Evolutionary conservation across 2,113 vertebrate genomes (phyloP).

Genomic region (Nycticebus coucang): DNA sequence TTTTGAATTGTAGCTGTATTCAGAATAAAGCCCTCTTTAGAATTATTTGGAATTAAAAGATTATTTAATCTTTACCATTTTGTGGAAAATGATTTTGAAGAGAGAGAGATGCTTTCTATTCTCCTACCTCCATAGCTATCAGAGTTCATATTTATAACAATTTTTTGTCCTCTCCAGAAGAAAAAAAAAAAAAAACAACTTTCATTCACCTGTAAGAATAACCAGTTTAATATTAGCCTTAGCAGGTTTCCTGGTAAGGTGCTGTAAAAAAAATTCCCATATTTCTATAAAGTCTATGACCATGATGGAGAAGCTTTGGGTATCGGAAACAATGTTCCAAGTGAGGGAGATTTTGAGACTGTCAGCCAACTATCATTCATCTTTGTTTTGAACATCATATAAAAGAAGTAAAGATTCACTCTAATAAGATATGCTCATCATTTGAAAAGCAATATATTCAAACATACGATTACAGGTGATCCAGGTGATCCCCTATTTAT

Average conservation of each 20-base stretch:
- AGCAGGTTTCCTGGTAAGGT: not conserved
- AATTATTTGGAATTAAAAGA: slow-evolving; percentile 51
- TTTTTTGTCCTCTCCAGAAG: slow-evolving; percentile 57
- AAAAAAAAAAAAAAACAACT: slow-evolving; percentile 63
- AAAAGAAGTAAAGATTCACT: not conserved
- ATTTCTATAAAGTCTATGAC: slow-evolving; percentile 4
- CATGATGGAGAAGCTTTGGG: not conserved
- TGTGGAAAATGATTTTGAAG: slow-evolving; percentile 56
- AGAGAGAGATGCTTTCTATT: slow-evolving; percentile 41
- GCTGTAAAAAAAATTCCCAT: slow-evolving; percentile 1
- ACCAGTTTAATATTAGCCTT: slow-evolving; percentile 28
- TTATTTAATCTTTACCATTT: slow-evolving; percentile 65
- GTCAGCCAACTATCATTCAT: not conserved
- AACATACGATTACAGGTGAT: not conserved
- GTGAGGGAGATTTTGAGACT: slow-evolving; percentile 1
- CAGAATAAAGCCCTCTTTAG: slow-evolving; percentile 46
- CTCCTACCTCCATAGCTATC: slow-evolving; percentile 35
- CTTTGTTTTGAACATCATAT: not conserved
- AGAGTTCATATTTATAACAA: slow-evolving; percentile 68
- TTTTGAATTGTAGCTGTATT: slow-evolving; percentile 40
- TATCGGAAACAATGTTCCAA: not conserved
- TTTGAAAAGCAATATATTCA: not conserved
- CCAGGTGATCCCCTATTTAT: not conserved
- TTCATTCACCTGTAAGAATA: slow-evolving; percentile 59
- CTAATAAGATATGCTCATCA: not conserved